A percentile compares a stretch with the other conserved stretches of the same genome.
These are phyloP conservation scores for Acanthosepion lycidas DNA, from an alignment of 2,888 invertebrate genomes.

Conservation along the genomic window DNA sequence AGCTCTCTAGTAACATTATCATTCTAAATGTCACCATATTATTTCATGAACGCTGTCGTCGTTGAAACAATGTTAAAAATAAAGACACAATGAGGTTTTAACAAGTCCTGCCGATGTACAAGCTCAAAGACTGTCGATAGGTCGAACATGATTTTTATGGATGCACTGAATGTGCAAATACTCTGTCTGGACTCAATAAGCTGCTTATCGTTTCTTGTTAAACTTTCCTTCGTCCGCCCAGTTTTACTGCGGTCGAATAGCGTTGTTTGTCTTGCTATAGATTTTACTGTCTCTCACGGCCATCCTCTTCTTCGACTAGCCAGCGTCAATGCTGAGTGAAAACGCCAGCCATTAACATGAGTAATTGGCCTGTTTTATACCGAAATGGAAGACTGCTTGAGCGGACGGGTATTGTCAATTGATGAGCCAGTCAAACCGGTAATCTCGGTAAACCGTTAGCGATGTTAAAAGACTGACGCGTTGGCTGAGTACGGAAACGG, in stretches of 20 bases:
- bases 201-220: neutral
- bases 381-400: constrained; percentile 21
- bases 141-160: neutral
- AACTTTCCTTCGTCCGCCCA: neutral
- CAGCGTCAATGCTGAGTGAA: neutral
- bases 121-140: neutral
- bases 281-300: neutral
- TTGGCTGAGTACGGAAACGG: neutral
- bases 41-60: neutral
- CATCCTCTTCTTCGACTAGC: neutral
- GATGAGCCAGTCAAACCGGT: neutral
- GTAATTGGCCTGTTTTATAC: neutral
- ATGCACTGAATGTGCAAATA: neutral
- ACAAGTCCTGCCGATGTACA: neutral
- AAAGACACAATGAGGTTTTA: neutral
- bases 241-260: neutral
- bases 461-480: neutral
- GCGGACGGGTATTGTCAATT: neutral
- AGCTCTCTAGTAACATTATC: no score
- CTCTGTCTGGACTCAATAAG: neutral
- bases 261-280: neutral
- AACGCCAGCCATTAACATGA: neutral
- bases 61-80: neutral
- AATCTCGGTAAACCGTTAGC: neutral
- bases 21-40: no score